A percentile compares a stretch with the other conserved stretches of the same genome.
Conservation (phyloP, 1,140 invertebrate species). For the Phthorimaea operculella region DNA sequence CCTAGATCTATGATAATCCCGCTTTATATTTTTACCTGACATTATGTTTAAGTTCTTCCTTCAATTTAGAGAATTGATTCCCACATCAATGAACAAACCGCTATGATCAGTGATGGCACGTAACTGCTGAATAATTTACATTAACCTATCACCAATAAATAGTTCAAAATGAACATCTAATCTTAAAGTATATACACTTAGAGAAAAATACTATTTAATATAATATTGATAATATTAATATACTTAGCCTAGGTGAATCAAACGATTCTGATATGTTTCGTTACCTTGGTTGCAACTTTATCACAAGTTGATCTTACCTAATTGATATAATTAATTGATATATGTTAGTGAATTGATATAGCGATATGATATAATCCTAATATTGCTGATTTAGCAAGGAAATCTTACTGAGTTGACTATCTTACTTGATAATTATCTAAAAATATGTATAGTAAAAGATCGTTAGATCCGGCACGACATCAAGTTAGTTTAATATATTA, state of each 20-base stretch:
- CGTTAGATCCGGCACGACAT: background rate
- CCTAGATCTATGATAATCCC: too few species aligned
- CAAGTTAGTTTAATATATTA: background rate
- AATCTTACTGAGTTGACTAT: slow-evolving; percentile 6
- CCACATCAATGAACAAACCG: slow-evolving; percentile 4
- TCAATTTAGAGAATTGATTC: too few species aligned
- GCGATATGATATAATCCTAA: slow-evolving; percentile 34
- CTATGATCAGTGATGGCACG: slow-evolving; percentile 6
- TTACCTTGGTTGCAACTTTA: slow-evolving; percentile 68
- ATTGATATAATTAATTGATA: slow-evolving; percentile 55
- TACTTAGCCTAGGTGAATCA: slow-evolving; percentile 55
- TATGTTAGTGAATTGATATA: slow-evolving; percentile 29
- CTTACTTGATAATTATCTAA: background rate
- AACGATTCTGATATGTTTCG: slow-evolving; percentile 67
- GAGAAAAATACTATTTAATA: slow-evolving; percentile 29
- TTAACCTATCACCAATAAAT: slow-evolving; percentile 7
- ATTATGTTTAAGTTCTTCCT: too few species aligned
- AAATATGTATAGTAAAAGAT: background rate
- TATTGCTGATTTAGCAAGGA: slow-evolving; percentile 46
- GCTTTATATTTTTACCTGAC: too few species aligned
- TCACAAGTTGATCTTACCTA: slow-evolving; percentile 60
- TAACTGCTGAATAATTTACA: slow-evolving; percentile 15
- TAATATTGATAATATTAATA: slow-evolving; percentile 12
- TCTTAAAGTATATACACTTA: slow-evolving; percentile 21
- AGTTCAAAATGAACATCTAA: slow-evolving; percentile 1